Conservation (phyloP, 1,140 invertebrate genomes). For the Procambarus virginalis region DNA sequence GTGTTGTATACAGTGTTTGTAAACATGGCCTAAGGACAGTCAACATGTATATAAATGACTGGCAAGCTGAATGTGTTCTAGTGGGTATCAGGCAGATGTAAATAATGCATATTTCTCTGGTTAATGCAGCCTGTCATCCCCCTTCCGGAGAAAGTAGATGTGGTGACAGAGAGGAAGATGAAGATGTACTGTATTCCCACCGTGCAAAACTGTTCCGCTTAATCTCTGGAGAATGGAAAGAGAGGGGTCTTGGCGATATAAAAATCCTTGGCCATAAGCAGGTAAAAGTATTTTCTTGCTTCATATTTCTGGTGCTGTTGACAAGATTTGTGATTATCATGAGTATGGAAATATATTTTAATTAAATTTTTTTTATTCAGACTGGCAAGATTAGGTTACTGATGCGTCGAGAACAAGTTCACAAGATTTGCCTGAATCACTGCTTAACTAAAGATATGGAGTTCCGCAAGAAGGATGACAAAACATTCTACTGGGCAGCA, state of each 20-base stretch:
- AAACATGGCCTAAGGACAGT: no score
- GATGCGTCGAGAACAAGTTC: slow-evolving; percentile 90
- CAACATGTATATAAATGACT: no score
- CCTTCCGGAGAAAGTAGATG: slow-evolving; percentile 86
- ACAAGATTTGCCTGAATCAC: slow-evolving; percentile 94
- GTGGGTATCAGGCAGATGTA: no score
- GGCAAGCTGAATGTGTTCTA: no score
- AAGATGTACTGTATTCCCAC: slow-evolving; percentile 79
- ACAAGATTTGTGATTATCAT: neutral
- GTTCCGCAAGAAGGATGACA: slow-evolving; percentile 82
- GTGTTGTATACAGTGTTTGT: no score
- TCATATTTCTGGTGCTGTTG: no score
- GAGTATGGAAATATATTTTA: neutral
- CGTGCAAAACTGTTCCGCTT: slow-evolving; percentile 87
- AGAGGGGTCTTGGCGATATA: slow-evolving; percentile 88
- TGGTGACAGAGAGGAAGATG: slow-evolving; percentile 89
- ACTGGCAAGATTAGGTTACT: slow-evolving; percentile 78
- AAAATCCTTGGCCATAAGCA: slow-evolving; percentile 84
- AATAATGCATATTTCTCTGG: neutral
- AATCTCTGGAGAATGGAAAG: slow-evolving; percentile 90
- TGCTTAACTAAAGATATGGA: slow-evolving; percentile 84
- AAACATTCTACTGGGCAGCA: slow-evolving; percentile 87
- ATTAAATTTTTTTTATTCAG: slow-evolving; percentile 1
- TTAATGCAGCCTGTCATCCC: slow-evolving; percentile 83
- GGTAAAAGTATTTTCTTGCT: neutral